Evolutionary conservation across 2,797 vertebrate species (phyloP).

Genomic region (Delichon dasypus): DNA sequence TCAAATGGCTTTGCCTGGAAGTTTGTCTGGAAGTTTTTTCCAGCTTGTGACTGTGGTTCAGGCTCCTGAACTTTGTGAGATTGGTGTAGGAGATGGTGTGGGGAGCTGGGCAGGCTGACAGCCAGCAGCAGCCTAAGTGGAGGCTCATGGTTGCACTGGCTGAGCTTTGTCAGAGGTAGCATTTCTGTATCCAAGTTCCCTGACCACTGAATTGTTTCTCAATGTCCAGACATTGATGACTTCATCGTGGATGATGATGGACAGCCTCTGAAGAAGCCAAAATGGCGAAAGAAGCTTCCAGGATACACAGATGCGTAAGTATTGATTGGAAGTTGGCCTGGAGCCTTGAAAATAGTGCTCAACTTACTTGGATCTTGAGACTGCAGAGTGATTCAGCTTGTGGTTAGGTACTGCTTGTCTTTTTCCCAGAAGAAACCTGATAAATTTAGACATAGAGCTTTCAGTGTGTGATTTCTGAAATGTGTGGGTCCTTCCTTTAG

Average conservation of each 20-base stretch:
- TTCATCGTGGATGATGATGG: conserved; percentile 99
- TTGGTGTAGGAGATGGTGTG: not conserved
- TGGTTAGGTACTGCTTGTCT: not conserved
- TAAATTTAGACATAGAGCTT: not conserved
- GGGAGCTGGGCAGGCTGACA: not conserved
- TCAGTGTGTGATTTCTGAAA: not conserved
- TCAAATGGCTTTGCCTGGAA: not conserved
- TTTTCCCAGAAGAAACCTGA: not conserved
- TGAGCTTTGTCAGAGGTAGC: not conserved
- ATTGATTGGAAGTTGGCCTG: not conserved
- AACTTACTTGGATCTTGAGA: not conserved
- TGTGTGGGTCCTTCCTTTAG: not conserved
- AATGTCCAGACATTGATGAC: conserved; percentile 90
- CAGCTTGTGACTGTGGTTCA: not conserved
- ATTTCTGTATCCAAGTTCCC: not conserved
- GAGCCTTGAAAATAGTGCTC: not conserved
- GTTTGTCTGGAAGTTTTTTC: not conserved
- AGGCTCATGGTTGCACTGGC: not conserved
- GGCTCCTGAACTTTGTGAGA: not conserved
- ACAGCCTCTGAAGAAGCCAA: conserved; percentile 95
- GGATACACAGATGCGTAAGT: conserved; percentile 99
- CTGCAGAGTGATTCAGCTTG: conserved; percentile 15
- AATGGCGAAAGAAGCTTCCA: conserved; percentile 94
- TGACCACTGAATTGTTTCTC: not conserved
- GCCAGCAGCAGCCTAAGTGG: not conserved